A percentile compares a stretch with the other conserved stretches of the same genome.
These are phyloP conservation scores for Stegostoma tigrinum DNA, from an alignment of 2,113 vertebrate genomes.

Conservation along the genomic window DNA sequence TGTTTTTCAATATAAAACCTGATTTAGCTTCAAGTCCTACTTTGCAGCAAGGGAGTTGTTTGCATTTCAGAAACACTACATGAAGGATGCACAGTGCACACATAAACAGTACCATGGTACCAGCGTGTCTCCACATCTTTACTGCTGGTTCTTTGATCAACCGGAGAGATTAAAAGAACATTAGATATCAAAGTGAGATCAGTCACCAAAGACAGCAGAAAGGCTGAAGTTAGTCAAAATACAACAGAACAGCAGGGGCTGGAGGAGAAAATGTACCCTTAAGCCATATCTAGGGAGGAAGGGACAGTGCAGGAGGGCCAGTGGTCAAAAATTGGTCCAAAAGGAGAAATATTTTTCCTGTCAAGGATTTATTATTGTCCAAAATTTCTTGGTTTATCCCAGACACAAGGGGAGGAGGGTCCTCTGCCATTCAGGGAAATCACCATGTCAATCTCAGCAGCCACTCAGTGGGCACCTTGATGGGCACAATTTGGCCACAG, in stretches of 20 bases:
- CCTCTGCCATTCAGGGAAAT: neutral
- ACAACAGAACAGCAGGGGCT: neutral
- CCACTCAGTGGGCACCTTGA: neutral
- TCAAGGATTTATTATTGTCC: neutral
- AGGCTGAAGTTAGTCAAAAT: neutral
- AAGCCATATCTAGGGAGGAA: too few relatives aligned
- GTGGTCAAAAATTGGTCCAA: neutral
- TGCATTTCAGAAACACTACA: conserved; percentile 16
- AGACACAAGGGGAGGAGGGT: too few relatives aligned
- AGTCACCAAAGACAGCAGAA: neutral
- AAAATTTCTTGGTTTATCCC: neutral
- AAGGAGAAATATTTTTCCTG: neutral
- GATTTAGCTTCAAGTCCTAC: neutral
- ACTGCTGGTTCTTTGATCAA: neutral
- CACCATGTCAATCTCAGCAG: too few relatives aligned
- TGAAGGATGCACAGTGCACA: neutral
- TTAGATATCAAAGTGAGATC: neutral
- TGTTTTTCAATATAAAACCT: neutral
- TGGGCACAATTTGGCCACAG: neutral
- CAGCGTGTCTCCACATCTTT: neutral
- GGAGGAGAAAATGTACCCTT: neutral
- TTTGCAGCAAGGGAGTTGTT: neutral
- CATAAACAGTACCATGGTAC: neutral
- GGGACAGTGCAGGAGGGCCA: neutral
- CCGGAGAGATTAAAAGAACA: neutral